These are phyloP conservation scores for Hemicentrotus pulcherrimus DNA, from an alignment of 35 echinoderm and acorn worm species.

Conservation along the genomic window DNA sequence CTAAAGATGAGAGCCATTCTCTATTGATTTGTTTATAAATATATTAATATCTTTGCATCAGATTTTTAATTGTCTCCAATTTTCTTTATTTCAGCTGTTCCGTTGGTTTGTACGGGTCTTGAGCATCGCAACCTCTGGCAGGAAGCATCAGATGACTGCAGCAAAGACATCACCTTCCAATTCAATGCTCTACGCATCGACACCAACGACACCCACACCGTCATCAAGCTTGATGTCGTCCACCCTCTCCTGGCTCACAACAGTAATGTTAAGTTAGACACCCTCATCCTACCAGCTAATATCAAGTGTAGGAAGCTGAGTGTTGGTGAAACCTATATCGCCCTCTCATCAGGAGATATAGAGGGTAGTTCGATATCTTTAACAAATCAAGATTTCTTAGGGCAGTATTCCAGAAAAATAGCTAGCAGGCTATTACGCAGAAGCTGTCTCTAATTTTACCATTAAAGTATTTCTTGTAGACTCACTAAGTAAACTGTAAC, in stretches of 20 bases:
- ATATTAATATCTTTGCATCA: neutral
- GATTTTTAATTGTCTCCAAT: neutral
- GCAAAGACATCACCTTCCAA: neutral
- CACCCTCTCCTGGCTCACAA: neutral
- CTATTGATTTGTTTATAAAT: neutral
- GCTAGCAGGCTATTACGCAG: neutral
- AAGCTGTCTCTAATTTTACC: neutral
- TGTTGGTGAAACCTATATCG: neutral
- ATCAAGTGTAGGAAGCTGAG: neutral
- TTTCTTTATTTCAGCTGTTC: constrained; percentile 20
- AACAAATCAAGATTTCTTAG: neutral
- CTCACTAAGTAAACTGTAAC: constrained; percentile 28
- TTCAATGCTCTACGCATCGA: neutral
- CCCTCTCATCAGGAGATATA: neutral
- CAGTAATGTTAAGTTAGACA: neutral
- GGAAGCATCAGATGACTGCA: constrained; percentile 2
- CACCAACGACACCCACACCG: constrained; percentile 7
- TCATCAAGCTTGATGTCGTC: neutral
- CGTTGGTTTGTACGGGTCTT: neutral
- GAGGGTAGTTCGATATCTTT: neutral
- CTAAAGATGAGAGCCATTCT: neutral
- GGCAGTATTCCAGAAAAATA: neutral
- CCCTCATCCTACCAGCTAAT: neutral
- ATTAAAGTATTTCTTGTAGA: neutral
- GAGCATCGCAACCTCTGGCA: neutral